Evolutionary conservation across 2,113 vertebrate species (phyloP), one percentile per base, ranked within the genome.

Genomic region (Odocoileus hemionus): DNA sequence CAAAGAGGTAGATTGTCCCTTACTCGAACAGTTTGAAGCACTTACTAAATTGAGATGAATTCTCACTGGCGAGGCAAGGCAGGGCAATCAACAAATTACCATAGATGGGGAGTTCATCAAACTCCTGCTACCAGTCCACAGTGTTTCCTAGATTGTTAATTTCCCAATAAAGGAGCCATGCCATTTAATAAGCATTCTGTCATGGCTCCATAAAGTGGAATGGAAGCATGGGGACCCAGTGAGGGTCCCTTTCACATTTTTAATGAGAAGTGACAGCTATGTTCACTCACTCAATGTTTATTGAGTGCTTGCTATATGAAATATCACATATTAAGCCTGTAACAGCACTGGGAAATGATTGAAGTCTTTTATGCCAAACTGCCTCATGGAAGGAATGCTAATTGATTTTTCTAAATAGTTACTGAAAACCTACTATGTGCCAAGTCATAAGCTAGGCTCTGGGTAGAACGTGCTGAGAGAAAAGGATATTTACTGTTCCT

Each of bases 111-210:
- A 91, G 89, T 76, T 83, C 74, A 36, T 45, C 93, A 50, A 61
- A 88, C 54, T 39, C 78, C 91, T 50, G 93, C 89, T 21, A 39
- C 82, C 1, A 70, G 60, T 70, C 80, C n/a, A 43, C 33, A 13
- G 2, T 16, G 50, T 79, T 95, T 43, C 91, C 86, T 83, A 96
- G 95, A 74, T 54, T 89, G 89, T 86, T 97, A 95, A 97, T 97
- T 93, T 93, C 94, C 94, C 93, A 84, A 93, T 95, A 94, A 96
- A 96, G 95, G 86, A 95, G 82, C 94, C 55, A 33, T 89, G 88
- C 58, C 96, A 87, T 91, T 95, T 89, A 95, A 95, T 74, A 89
- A 97, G 60, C 50, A 86, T 88, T 47, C 55, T 54, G 89, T 94
- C 94, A 52, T 25, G 93, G 50, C n/a, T 94, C 86, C 82, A 50